Evolutionary conservation across 2,888 invertebrate species (phyloP).

Genomic region (Limenitis camilla): DNA sequence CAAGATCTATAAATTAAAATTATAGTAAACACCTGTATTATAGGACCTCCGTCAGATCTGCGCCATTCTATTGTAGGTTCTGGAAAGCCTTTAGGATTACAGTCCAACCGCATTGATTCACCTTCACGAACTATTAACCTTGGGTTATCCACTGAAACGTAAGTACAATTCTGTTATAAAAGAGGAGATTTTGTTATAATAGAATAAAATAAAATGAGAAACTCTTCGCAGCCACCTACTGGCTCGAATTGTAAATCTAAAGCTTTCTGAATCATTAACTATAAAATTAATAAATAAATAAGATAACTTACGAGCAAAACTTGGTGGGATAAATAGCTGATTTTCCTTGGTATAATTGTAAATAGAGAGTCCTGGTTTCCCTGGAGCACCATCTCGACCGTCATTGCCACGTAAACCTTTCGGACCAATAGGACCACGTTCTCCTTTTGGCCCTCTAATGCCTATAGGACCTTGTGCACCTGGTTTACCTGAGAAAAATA

Average conservation of each 20-base stretch:
- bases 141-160: conserved; percentile 58
- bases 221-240: too few relatives aligned
- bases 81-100: conserved; percentile 86
- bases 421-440: conserved; percentile 78
- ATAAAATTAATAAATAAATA: neutral
- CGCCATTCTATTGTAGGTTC: conserved; percentile 87
- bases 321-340: conserved; percentile 88
- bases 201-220: too few relatives aligned
- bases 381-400: conserved; percentile 82
- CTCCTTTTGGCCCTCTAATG: conserved; percentile 82
- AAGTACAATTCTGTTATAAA: neutral
- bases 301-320: conserved; percentile 76
- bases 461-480: conserved; percentile 80
- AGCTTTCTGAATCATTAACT: too few relatives aligned
- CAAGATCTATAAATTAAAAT: too few relatives aligned
- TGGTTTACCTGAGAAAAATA: conserved; percentile 70
- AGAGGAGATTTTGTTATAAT: too few relatives aligned
- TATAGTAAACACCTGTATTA: conserved; percentile 49
- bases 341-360: conserved; percentile 81
- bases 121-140: conserved; percentile 85
- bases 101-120: conserved; percentile 86
- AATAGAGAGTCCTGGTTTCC: conserved; percentile 87
- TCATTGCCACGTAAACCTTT: conserved; percentile 83
- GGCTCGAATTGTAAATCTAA: too few relatives aligned
- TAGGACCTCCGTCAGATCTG: conserved; percentile 72